Evolutionary conservation across 2,888 invertebrate species (phyloP), one percentile per base, ranked within the genome.

Genomic region (Tanytarsus gracilentus): DNA sequence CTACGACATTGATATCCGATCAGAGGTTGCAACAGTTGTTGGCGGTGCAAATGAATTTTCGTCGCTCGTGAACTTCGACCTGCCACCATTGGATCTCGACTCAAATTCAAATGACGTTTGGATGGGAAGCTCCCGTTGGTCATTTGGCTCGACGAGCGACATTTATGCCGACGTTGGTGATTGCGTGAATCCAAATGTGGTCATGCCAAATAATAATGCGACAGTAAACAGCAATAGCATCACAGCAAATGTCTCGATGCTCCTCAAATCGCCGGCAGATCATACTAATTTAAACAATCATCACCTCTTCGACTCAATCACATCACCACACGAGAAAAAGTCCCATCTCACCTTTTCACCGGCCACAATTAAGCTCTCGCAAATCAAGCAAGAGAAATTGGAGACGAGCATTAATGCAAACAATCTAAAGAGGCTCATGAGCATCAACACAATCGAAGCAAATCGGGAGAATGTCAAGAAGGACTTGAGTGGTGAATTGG

Each of bases 1-100:
- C 86, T 79, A 93, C 64, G 91, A 92, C 69, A 85, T 88, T 72
- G 93, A 92, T 70, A 89, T 93, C 63, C 88, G 89, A 70, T 83
- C 84, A 65, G 90, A 90, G 74, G 87, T 89, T 66, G 90, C 88
- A 63, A 85, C 84, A 60, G 83, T 87, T 62, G 81, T 88, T 51
- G 85, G 86, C 62, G 84, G 84, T 63, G 81, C 81, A 64, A 83
- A 82, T 68, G 84, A 83, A 67, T 79, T 84, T 68, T 76, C 79
- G 61, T 76, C 79, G 49, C 65, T 69, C 16, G 65, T 69, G 23
- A 68, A 66, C 61, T 69, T 69, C 55, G 70, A 75, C 63, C 70
- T 76, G 60, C 73, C 77, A 21, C 74, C 77, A 1, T 68, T 78
- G 18, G 73, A 73, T 61, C 68, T 72, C 61, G 74, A 74, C 61